Conservation (phyloP, 1,140 invertebrate species). For the Macrobrachium rosenbergii region DNA sequence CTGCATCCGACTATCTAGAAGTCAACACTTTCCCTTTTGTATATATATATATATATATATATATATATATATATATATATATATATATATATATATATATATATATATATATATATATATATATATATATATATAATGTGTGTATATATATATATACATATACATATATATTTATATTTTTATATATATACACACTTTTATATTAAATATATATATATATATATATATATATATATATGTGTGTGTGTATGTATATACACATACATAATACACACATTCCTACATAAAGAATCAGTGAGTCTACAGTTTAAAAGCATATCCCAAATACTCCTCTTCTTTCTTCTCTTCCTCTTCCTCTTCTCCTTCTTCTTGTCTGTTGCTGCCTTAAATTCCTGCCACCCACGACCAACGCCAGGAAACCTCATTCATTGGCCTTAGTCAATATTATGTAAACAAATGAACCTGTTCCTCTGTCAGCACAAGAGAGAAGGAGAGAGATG, state of each 20-base stretch:
- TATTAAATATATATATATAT: slow-evolving; percentile 6
- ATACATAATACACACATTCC: neutral
- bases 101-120: neutral
- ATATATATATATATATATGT: slow-evolving; percentile 15
- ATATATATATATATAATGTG: neutral
- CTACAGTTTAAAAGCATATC: too few species aligned
- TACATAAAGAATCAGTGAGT: too few species aligned
- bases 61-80: slow-evolving; percentile 3
- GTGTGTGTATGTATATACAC: neutral
- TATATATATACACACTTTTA: neutral
- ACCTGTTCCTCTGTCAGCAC: too few species aligned
- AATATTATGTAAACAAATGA: too few species aligned
- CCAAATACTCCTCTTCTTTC: too few species aligned
- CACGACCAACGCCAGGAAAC: neutral
- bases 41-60: too few species aligned
- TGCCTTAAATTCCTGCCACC: neutral
- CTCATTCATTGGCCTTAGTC: neutral
- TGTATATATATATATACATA: neutral
- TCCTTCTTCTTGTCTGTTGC: too few species aligned
- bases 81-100: neutral
- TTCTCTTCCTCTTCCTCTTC: too few species aligned
- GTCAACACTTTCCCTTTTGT: too few species aligned
- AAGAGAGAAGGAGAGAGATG: too few species aligned
- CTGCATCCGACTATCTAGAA: too few species aligned
- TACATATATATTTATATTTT: neutral